Conservation (phyloP, 92 coral and sea anemone genomes). For the Ricordea florida region DNA sequence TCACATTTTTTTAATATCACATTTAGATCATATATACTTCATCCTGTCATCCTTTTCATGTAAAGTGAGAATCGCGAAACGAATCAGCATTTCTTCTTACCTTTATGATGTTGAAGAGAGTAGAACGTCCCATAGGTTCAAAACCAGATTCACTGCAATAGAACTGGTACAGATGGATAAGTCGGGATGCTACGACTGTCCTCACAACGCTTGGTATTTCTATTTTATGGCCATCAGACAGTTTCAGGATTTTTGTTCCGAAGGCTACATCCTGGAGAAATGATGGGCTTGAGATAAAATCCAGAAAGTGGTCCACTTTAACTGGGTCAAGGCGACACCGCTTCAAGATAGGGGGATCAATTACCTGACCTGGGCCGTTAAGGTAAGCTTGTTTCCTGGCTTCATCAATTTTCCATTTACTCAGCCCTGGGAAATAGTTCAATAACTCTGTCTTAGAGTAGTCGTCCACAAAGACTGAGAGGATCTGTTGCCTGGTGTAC, state of each 20-base stretch:
- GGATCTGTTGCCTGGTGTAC: slow-evolving; percentile 32
- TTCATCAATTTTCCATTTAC: slow-evolving; percentile 42
- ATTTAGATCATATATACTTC: too few species aligned
- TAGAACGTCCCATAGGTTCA: too few species aligned
- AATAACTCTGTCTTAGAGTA: slow-evolving; percentile 38
- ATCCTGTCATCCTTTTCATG: too few species aligned
- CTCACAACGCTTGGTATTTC: slow-evolving; percentile 70
- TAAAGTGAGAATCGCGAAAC: too few species aligned
- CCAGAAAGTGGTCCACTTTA: slow-evolving; percentile 39
- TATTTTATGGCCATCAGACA: slow-evolving; percentile 47
- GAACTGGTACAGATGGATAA: too few species aligned
- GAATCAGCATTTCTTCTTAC: too few species aligned
- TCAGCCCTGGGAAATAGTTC: slow-evolving; percentile 17
- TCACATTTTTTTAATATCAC: too few species aligned
- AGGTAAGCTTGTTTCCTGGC: slow-evolving; percentile 39
- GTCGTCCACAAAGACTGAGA: slow-evolving; percentile 31
- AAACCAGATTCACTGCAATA: too few species aligned
- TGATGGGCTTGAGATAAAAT: slow-evolving; percentile 47
- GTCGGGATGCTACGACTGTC: slow-evolving; percentile 59
- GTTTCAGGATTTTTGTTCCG: slow-evolving; percentile 58
- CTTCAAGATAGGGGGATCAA: slow-evolving; percentile 18
- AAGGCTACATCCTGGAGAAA: slow-evolving; percentile 67
- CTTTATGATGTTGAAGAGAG: too few species aligned
- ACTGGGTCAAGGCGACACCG: slow-evolving; percentile 32
- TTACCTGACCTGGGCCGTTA: slow-evolving; percentile 30